phyloP scores from a whole-genome alignment of 2,888 invertebrate genomes.

The Phalera bucephala region DNA sequence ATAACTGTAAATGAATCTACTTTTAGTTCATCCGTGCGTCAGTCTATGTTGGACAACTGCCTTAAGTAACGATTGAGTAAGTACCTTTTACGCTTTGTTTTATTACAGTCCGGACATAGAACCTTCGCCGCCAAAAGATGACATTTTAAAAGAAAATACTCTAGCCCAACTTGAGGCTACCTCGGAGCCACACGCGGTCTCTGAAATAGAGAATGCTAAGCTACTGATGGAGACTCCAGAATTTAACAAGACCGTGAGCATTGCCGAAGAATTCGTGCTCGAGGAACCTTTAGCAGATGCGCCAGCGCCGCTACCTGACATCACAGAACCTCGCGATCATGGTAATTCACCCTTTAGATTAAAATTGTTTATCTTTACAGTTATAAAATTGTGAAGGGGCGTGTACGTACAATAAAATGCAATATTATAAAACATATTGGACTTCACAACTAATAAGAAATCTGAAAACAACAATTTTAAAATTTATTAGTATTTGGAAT shows the following conservation, averaged over 20 bases:
- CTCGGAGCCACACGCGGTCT: conserved; percentile 30
- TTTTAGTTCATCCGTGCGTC: too few relatives aligned
- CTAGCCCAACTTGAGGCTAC: conserved; percentile 35
- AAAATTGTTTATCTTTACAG: too few relatives aligned
- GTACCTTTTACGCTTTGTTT: too few relatives aligned
- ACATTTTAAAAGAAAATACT: conserved; percentile 39
- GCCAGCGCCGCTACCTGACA: conserved; percentile 28
- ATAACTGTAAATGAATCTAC: too few relatives aligned
- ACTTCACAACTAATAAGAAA: too few relatives aligned
- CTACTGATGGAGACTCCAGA: conserved; percentile 19
- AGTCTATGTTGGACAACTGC: too few relatives aligned
- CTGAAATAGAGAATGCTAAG: conserved; percentile 25
- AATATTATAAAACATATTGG: too few relatives aligned
- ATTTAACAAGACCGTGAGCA: conserved; percentile 21
- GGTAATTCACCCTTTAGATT: conserved; percentile 38
- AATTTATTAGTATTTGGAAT: too few relatives aligned
- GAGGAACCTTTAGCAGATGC: conserved; percentile 29
- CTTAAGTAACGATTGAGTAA: too few relatives aligned
- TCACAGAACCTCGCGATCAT: conserved; percentile 37
- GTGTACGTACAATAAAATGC: too few relatives aligned
- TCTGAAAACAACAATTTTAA: too few relatives aligned
- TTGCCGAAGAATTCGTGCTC: conserved; percentile 33
- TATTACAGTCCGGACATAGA: conserved; percentile 44
- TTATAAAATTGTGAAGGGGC: not conserved
- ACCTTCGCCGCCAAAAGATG: conserved; percentile 55